Base-by-base conservation (phyloP, 2,888 invertebrate species). In the Ophion obscuratus region DNA sequence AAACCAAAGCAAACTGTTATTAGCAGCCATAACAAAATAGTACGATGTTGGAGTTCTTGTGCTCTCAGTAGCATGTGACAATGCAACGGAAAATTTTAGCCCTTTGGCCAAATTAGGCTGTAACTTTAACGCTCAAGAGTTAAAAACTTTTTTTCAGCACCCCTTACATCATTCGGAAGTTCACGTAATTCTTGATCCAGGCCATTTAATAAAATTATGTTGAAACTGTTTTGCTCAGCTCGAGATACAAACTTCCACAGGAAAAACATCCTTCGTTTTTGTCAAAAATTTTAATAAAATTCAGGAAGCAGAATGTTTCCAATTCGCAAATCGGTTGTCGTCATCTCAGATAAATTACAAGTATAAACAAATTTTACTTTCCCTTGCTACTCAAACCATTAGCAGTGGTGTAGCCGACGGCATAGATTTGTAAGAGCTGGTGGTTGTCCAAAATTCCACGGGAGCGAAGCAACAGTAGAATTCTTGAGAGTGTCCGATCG, bases 381-480 rank as follows among this genome's bases (percentile, higher is more conserved):
- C 3, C 20, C 61, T 61, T 1, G 61, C n/a, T 61, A 61, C 61
- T 17, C 61, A 61, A n/a, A 61, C 61, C 17, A 61, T 61, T n/a
- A 61, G 61, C 61, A 61, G 61, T 61, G 20, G 61, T n/a, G 61
- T 61, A 1, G 20, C 24, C 5, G 61, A 61, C 20, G 6, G 24
- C 17, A 61, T 61, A 17, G 61, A 61, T 61, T 61, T 61, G 4
- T 61, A 17, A 61, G 61, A n/a, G n/a, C 2, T 17, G 11, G n/a
- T 7, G 5, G n/a, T n/a, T n/a, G n/a, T n/a, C 20, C 61, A 17
- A n/a, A n/a, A n/a, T 61, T 61, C n/a, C 0, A 7, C 7, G n/a
- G n/a, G n/a, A 61, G 61, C n/a, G 61, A 61, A 61, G 61, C 61
- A 17, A 61, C 20, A 61, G n/a, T n/a, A n/a, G 61, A 61, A n/a